Evolutionary conservation across 1,140 invertebrate genomes (phyloP), one percentile per base, ranked within the genome.

Genomic region (Colletes gigas): DNA sequence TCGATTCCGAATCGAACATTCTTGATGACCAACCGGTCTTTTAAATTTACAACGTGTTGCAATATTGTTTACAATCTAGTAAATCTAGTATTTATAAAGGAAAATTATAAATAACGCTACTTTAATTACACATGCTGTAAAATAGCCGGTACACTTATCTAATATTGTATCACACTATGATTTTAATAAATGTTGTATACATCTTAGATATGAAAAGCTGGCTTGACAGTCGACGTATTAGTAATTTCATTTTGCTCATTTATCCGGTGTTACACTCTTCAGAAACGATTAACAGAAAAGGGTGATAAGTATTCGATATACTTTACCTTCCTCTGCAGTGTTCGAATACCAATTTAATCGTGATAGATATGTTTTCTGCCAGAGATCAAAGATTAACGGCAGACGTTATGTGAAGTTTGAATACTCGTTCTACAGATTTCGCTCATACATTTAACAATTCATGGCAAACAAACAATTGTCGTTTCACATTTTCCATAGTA

Each of bases 281-380:
- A 15, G 17, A 57, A 57, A 7, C 55, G 55, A 57, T 57, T 19
- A 19, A 19, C 6, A 9, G n/a, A 30, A 19, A 15, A 69, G 9
- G 7, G 12, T 15, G 0, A 67, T 17, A 15, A 65, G 14, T 12
- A 0, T 41, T 39, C 1, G 10, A 21, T 66, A 12, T 30, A 5
- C 3, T n/a, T 76, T 69, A 93, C 92, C 91, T 92, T n/a, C 21
- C 76, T 88, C 90, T 89, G 65, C 91, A 92, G 75, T 91, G 88
- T 59, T 83, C 72, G 12, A 91, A 83, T 55, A 83, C 67, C 50
- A 76, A 39, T 78, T 81, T 82, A 21, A 89, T 81, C 9, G 89
- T 74, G 39, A 85, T 71, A 6, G 86, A 88, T 10, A 90, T 67
- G 82, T 72, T 88, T 10, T 55, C 60, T 19, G 86, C 59, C 72